phyloP scores from a whole-genome alignment of 2,113 vertebrate species.

The Nestor notabilis region DNA sequence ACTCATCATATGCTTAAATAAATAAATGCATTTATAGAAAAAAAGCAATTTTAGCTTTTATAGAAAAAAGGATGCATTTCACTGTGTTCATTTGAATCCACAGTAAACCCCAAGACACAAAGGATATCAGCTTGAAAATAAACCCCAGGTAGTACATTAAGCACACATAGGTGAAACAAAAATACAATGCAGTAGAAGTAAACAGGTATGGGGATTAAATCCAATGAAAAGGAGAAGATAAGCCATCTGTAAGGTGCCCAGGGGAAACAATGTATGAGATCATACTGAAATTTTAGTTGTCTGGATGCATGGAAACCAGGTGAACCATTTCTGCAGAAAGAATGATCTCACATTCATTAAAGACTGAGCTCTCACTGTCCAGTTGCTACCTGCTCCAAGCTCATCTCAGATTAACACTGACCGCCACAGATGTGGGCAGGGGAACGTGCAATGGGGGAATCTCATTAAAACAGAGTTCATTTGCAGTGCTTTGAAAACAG shows the following conservation, averaged over 20 bases:
- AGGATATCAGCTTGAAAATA: constrained; percentile 16
- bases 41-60: not conserved
- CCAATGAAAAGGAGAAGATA: constrained; percentile 27
- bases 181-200: not conserved
- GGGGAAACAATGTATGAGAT: constrained; percentile 47
- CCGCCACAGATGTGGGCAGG: not conserved
- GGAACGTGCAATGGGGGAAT: not conserved
- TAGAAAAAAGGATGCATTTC: not conserved
- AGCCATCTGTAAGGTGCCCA: constrained; percentile 31
- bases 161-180: not conserved
- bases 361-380: not conserved
- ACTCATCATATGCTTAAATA: not conserved
- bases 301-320: constrained; percentile 32
- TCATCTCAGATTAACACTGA: not conserved
- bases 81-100: not conserved
- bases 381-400: constrained; percentile 8
- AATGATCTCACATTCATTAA: not conserved
- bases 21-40: not conserved
- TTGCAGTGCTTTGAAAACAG: not conserved
- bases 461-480: not conserved
- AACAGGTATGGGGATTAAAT: constrained; percentile 53
- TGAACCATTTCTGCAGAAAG: constrained; percentile 34
- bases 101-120: not conserved
- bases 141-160: not conserved
- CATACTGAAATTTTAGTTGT: constrained; percentile 42